Conservation (phyloP, 1,140 invertebrate genomes). For the Drosophila pallidifrons region DNA sequence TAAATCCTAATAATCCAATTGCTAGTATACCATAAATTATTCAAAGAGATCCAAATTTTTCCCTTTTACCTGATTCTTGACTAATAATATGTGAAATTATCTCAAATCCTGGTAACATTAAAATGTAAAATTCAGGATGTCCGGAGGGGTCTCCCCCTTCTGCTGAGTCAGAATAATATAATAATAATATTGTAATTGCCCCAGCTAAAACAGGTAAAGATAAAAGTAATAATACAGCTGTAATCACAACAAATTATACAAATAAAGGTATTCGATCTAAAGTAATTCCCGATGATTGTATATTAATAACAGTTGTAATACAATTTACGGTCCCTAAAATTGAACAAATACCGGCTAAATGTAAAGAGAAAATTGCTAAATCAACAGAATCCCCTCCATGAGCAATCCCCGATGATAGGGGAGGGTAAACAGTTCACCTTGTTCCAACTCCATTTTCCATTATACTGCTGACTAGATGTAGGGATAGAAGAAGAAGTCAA, state of each 20-base stretch:
- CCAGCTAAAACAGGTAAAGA: slow-evolving; percentile 90
- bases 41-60: slow-evolving; percentile 87
- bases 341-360: too few relatives aligned
- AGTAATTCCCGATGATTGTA: slow-evolving; percentile 85
- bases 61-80: slow-evolving; percentile 87
- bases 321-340: slow-evolving; percentile 86
- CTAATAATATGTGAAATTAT: slow-evolving; percentile 89
- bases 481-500: too few relatives aligned
- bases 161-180: too few relatives aligned
- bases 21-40: slow-evolving; percentile 89
- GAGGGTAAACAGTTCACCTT: too few relatives aligned
- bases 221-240: slow-evolving; percentile 88
- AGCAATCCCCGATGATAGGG: slow-evolving; percentile 49
- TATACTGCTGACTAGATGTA: too few relatives aligned
- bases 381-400: too few relatives aligned
- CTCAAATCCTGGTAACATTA: slow-evolving; percentile 88
- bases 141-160: slow-evolving; percentile 88
- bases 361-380: too few relatives aligned
- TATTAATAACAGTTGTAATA: slow-evolving; percentile 88
- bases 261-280: slow-evolving; percentile 87
- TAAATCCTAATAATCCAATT: slow-evolving; percentile 89
- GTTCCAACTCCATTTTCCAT: too few relatives aligned
- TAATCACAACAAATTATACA: slow-evolving; percentile 89
- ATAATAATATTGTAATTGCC: slow-evolving; percentile 89
- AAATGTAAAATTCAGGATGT: slow-evolving; percentile 92